Evolutionary conservation across 2,113 vertebrate genomes (phyloP).

Genomic region (Puffinus mauretanicus): DNA sequence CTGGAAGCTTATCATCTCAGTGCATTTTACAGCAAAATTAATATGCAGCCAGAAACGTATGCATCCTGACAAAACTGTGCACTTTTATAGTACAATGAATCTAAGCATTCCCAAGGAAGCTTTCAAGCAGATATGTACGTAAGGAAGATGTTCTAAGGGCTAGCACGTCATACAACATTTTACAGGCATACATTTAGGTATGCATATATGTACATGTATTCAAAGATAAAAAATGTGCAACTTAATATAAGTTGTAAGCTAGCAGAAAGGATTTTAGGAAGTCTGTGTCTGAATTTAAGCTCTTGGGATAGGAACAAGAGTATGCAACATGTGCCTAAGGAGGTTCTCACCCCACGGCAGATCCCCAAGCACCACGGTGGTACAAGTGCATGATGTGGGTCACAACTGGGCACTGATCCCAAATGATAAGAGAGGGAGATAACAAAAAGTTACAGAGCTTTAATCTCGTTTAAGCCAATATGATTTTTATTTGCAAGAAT

Average conservation of each 20-base stretch:
- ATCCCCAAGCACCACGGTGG: neutral
- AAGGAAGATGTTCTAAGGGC: neutral
- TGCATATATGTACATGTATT: neutral
- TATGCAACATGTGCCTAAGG: fast-evolving
- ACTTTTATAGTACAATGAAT: neutral
- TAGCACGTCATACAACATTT: neutral
- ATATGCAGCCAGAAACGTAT: neutral
- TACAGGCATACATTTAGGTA: neutral
- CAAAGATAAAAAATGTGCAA: neutral
- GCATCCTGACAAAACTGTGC: neutral
- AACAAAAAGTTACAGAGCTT: neutral
- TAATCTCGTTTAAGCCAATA: neutral
- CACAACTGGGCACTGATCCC: neutral
- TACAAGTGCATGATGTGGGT: fast-evolving
- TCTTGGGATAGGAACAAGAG: neutral
- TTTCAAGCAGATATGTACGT: neutral
- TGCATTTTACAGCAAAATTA: constrained; percentile 22
- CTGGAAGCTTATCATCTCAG: neutral
- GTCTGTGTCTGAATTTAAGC: neutral
- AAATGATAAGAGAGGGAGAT: neutral
- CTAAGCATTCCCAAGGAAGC: neutral
- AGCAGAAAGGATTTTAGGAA: neutral
- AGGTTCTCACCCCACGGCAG: neutral
- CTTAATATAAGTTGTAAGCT: neutral
- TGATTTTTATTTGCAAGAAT: neutral